Percentiles rank a stretch among this genome's conserved stretches.
Evolutionary conservation across 2,113 vertebrate species (phyloP).

Genomic region (Periophthalmodon schlosseri): DNA sequence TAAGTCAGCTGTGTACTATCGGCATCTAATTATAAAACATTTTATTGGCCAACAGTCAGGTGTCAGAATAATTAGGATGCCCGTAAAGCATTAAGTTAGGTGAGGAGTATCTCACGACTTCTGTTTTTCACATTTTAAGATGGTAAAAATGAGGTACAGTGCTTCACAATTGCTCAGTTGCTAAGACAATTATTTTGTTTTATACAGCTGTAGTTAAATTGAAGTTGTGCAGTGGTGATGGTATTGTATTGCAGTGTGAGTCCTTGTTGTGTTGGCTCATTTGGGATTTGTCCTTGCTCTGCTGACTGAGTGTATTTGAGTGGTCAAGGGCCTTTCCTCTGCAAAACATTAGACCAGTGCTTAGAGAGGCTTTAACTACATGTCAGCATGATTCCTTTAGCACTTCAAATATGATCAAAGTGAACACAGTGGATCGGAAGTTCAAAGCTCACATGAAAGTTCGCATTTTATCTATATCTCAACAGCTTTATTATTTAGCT

Average conservation of each 20-base stretch:
- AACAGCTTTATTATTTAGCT: background rate
- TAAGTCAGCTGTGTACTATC: no score
- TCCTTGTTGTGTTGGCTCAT: conserved; percentile 13
- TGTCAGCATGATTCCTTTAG: conserved; percentile 38
- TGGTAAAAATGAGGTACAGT: no score
- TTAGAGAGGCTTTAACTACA: conserved; percentile 39
- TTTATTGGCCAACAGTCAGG: no score
- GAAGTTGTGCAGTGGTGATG: background rate
- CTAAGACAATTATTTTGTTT: no score
- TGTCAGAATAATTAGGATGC: no score
- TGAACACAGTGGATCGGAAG: conserved; percentile 13
- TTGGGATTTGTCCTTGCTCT: background rate
- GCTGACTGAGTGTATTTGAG: conserved; percentile 5
- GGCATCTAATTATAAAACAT: no score
- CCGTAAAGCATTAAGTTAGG: no score
- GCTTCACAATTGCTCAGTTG: no score
- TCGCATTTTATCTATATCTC: background rate
- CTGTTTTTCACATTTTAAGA: no score
- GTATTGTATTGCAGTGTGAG: conserved; percentile 15
- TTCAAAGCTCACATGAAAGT: background rate
- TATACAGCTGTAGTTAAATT: background rate
- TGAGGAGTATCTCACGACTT: no score
- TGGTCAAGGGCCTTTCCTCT: conserved; percentile 10
- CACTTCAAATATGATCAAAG: conserved; percentile 26
- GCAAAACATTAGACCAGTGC: conserved; percentile 32